Evolutionary conservation across 2,888 invertebrate genomes (phyloP).

Genomic region (Brassicogethes aeneus): DNA sequence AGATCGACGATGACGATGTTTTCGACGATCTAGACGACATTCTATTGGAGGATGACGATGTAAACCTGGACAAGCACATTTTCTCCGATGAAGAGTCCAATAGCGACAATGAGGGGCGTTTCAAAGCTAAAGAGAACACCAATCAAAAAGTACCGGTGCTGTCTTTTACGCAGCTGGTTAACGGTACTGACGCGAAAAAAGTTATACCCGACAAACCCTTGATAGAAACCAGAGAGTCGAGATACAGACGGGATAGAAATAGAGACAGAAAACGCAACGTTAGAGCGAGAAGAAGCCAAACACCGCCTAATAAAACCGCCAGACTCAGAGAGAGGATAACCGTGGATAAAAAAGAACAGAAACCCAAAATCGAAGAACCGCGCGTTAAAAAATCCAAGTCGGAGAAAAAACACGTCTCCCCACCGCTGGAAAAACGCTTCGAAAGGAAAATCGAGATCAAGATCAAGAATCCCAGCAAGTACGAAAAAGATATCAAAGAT

Average conservation of each 20-base stretch:
- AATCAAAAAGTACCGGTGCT: constrained; percentile 17
- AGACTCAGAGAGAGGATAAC: constrained; percentile 4
- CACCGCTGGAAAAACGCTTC: constrained; percentile 16
- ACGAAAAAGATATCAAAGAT: constrained; percentile 21
- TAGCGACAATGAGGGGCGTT: constrained; percentile 38
- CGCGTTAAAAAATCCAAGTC: constrained; percentile 4
- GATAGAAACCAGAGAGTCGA: background rate
- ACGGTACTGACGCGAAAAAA: constrained; percentile 13
- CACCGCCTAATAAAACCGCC: constrained; percentile 3
- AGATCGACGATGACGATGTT: constrained; percentile 17
- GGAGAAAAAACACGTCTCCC: background rate
- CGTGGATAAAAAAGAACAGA: constrained; percentile 2
- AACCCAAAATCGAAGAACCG: constrained; percentile 6
- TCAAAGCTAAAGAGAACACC: constrained; percentile 26
- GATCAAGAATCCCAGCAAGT: constrained; percentile 36
- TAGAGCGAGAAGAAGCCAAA: background rate
- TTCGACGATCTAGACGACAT: constrained; percentile 14
- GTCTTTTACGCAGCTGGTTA: constrained; percentile 23
- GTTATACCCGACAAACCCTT: constrained; percentile 7
- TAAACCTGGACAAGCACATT: constrained; percentile 30
- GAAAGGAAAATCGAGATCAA: constrained; percentile 36
- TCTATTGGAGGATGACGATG: constrained; percentile 22
- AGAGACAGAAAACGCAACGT: background rate
- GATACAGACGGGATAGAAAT: background rate
- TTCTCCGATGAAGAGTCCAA: constrained; percentile 39